Conservation (phyloP, 2,888 invertebrate species). For the Xestia xanthographa region DNA sequence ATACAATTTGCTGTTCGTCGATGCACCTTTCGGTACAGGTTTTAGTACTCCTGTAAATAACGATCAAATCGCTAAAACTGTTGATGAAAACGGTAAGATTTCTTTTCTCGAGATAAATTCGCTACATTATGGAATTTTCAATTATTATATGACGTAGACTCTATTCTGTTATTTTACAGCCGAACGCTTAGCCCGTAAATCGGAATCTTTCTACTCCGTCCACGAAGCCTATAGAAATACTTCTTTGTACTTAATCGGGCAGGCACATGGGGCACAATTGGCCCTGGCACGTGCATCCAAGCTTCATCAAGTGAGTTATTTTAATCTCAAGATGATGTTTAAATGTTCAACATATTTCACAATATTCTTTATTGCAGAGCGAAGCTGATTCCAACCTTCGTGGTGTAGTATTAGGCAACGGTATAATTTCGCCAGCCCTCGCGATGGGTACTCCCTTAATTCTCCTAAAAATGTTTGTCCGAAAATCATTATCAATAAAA, state of each 20-base stretch:
- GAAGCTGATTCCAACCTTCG: slow-evolving; percentile 29
- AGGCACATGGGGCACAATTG: slow-evolving; percentile 97
- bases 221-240: slow-evolving; percentile 92
- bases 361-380: slow-evolving; percentile 27
- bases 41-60: slow-evolving; percentile 94
- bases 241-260: slow-evolving; percentile 95
- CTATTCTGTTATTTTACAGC: slow-evolving; percentile 83
- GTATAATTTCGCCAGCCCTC: slow-evolving; percentile 94
- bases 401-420: slow-evolving; percentile 95
- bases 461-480: too few species aligned
- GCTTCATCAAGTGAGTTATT: slow-evolving; percentile 83
- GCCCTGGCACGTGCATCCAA: slow-evolving; percentile 93
- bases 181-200: slow-evolving; percentile 92
- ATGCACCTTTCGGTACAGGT: slow-evolving; percentile 97
- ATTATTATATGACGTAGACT: background rate
- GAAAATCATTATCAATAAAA: too few species aligned
- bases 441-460: too few species aligned
- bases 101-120: background rate
- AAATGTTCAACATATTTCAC: background rate
- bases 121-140: background rate
- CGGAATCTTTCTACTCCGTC: slow-evolving; percentile 92
- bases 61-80: slow-evolving; percentile 66
- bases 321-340: background rate
- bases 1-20: slow-evolving; percentile 96
- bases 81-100: slow-evolving; percentile 58